Percentiles rank a stretch among this genome's conserved stretches.
phyloP scores from a whole-genome alignment of 2,797 vertebrate genomes.

The Peromyscus attwateri region DNA sequence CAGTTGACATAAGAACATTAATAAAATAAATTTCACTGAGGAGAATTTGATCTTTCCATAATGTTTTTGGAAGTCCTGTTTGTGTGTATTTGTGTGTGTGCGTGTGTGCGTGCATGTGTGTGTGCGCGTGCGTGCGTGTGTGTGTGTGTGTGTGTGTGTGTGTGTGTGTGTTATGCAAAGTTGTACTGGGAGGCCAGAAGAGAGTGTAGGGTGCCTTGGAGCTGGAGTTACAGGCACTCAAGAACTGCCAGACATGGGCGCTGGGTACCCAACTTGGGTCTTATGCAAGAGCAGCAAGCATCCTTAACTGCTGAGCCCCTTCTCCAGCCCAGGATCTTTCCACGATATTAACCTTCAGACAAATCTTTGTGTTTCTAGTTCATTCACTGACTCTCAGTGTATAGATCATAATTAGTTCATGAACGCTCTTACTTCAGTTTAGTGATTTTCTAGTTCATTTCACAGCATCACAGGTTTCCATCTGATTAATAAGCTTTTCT shows the following conservation, averaged over 20 bases:
- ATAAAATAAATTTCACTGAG: not conserved
- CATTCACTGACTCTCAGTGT: not conserved
- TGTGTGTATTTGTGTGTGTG: not conserved
- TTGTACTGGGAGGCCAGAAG: not conserved
- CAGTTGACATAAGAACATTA: not conserved
- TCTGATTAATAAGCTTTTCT: not conserved
- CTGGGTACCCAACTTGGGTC: not conserved
- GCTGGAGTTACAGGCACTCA: not conserved
- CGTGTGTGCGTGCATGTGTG: not conserved
- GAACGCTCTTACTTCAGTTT: not conserved
- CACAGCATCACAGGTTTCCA: not conserved
- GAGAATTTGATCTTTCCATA: not conserved
- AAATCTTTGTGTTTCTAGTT: not conserved
- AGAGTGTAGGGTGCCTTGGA: not conserved
- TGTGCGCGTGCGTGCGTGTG: not conserved
- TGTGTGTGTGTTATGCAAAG: not conserved
- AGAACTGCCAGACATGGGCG: not conserved
- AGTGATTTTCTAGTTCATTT: not conserved
- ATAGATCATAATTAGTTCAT: not conserved
- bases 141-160: not conserved
- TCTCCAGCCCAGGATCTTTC: not conserved
- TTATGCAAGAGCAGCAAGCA: not conserved
- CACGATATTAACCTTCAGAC: not conserved
- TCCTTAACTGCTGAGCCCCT: not conserved
- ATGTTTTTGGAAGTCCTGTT: not conserved